These are phyloP conservation scores for Gambusia yucatana DNA, from an alignment of 2,797 vertebrate genomes.

Conservation along the genomic window DNA sequence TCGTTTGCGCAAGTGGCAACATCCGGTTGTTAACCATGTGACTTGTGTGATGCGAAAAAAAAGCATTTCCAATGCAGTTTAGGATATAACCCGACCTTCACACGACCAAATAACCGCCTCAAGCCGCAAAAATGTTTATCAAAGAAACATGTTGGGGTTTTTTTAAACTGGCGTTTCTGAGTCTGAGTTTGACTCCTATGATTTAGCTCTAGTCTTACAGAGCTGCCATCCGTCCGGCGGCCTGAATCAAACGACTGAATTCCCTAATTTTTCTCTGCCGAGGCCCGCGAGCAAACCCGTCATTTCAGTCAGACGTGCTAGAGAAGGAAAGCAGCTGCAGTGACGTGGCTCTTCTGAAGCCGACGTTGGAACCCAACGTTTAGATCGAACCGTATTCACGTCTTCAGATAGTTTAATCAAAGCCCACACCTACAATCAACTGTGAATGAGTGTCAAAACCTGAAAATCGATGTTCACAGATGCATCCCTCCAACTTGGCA, in stretches of 20 bases:
- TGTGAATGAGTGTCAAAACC: background rate
- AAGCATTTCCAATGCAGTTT: too few relatives aligned
- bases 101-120: too few relatives aligned
- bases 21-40: too few relatives aligned
- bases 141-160: too few relatives aligned
- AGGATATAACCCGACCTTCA: too few relatives aligned
- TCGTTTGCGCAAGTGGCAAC: too few relatives aligned
- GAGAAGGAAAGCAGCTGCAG: background rate
- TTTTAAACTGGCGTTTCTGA: too few relatives aligned
- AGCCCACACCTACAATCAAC: background rate
- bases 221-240: background rate
- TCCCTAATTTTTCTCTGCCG: background rate
- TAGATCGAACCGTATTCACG: background rate
- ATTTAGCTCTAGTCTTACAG: background rate
- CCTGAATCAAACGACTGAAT: background rate
- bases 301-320: background rate
- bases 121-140: too few relatives aligned
- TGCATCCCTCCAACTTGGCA: background rate
- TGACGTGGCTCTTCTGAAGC: background rate
- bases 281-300: background rate
- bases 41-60: too few relatives aligned
- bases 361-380: background rate
- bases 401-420: background rate
- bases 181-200: background rate
- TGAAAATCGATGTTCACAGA: background rate